Conservation (phyloP, 2,797 vertebrate species). For the Arctocebus calabarensis region DNA sequence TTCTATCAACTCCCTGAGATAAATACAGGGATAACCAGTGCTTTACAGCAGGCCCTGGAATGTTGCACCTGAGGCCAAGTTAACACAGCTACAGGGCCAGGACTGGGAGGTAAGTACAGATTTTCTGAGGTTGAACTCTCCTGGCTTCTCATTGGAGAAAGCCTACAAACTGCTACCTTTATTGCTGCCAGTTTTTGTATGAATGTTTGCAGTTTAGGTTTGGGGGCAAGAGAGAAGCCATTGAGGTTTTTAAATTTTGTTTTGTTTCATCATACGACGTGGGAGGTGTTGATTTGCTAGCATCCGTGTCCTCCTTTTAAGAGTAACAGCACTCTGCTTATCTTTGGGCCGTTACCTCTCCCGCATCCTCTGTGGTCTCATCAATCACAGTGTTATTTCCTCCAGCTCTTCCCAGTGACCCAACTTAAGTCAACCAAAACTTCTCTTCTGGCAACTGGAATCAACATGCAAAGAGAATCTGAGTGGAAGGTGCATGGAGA, state of each 20-base stretch:
- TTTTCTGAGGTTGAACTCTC: background rate
- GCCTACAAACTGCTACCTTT: background rate
- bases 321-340: background rate
- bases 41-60: background rate
- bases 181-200: background rate
- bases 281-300: background rate
- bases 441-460: background rate
- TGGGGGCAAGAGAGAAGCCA: slow-evolving; percentile 41
- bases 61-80: background rate
- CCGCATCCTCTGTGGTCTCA: background rate
- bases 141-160: background rate
- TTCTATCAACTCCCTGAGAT: background rate
- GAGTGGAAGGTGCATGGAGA: background rate
- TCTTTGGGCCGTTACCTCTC: background rate
- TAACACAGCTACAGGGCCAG: background rate
- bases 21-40: background rate
- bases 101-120: background rate
- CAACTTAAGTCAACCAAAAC: background rate
- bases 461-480: background rate
- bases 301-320: background rate
- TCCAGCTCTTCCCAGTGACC: background rate
- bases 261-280: background rate
- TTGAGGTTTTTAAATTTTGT: background rate
- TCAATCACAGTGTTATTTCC: background rate
- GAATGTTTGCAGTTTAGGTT: background rate